phyloP scores from a whole-genome alignment of 1,140 invertebrate species.

The Drosophila pallidifrons region DNA sequence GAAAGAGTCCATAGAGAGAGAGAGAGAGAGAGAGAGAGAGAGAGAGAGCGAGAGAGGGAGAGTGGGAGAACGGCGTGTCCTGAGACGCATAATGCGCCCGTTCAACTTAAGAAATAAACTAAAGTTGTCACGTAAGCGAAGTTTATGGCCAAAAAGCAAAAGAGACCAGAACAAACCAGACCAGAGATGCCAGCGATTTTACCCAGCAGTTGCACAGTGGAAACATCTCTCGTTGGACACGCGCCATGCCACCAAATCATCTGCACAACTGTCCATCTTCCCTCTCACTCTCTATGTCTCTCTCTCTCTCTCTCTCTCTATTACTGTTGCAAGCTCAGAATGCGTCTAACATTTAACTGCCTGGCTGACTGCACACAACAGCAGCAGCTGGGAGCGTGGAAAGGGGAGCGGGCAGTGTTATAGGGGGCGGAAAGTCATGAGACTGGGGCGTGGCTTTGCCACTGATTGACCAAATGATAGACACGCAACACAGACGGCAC shows the following conservation, averaged over 20 bases:
- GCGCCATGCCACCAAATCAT: conserved; percentile 81
- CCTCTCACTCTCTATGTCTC: background rate
- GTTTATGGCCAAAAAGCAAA: conserved; percentile 75
- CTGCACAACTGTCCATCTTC: conserved; percentile 42
- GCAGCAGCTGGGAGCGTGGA: background rate
- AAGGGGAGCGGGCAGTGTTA: too few species aligned
- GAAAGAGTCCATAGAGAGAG: conserved; percentile 30
- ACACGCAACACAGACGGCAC: conserved; percentile 54
- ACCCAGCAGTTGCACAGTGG: conserved; percentile 67
- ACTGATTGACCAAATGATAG: conserved; percentile 80
- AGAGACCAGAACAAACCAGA: conserved; percentile 15
- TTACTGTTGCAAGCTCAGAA: conserved; percentile 49
- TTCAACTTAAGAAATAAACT: conserved; percentile 74
- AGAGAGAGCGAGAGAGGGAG: too few species aligned
- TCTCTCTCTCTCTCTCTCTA: conserved; percentile 12
- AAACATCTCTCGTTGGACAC: conserved; percentile 75
- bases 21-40: too few species aligned
- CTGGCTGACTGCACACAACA: conserved; percentile 39
- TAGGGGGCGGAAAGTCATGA: background rate
- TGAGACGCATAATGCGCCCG: conserved; percentile 57
- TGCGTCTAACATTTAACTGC: conserved; percentile 71
- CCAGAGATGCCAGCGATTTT: conserved; percentile 58
- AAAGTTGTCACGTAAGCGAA: conserved; percentile 83
- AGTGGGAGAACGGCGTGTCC: conserved; percentile 14
- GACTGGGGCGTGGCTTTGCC: conserved; percentile 42